Evolutionary conservation across 2,113 vertebrate species (phyloP).

Genomic region (Pseudonaja textilis): DNA sequence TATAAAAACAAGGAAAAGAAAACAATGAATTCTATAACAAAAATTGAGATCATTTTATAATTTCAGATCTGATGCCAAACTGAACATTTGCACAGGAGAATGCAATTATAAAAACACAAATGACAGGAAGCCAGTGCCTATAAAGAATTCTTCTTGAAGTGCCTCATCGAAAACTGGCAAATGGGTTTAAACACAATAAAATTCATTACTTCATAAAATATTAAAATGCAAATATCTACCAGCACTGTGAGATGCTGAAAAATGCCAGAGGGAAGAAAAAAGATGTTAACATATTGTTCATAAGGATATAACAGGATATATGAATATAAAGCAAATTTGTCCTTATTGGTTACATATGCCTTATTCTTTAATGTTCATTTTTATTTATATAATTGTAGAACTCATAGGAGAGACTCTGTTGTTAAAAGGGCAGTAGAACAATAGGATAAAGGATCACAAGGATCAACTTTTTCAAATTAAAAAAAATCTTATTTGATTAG

Average conservation of each 20-base stretch:
- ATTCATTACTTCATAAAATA: slow-evolving; percentile 1
- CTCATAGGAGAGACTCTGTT: background rate
- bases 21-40: slow-evolving; percentile 9
- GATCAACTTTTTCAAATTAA: background rate
- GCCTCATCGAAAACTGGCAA: slow-evolving; percentile 14
- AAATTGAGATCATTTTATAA: slow-evolving; percentile 4
- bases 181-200: slow-evolving; percentile 6
- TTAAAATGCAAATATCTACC: slow-evolving; percentile 12
- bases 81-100: slow-evolving; percentile 12
- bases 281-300: background rate
- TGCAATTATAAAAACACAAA: slow-evolving; percentile 8
- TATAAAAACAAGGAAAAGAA: slow-evolving; percentile 7
- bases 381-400: background rate
- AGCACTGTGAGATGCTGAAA: background rate
- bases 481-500: background rate
- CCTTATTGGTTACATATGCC: background rate
- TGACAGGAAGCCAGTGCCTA: slow-evolving; percentile 3
- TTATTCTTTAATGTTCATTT: background rate
- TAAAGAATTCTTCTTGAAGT: background rate
- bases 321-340: background rate
- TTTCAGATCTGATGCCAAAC: slow-evolving; percentile 3
- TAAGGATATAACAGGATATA: background rate
- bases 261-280: background rate
- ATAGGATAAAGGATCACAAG: background rate
- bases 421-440: background rate